These are phyloP conservation scores for Andrena flavipes DNA, from an alignment of 2,888 invertebrate species.

Conservation along the genomic window DNA sequence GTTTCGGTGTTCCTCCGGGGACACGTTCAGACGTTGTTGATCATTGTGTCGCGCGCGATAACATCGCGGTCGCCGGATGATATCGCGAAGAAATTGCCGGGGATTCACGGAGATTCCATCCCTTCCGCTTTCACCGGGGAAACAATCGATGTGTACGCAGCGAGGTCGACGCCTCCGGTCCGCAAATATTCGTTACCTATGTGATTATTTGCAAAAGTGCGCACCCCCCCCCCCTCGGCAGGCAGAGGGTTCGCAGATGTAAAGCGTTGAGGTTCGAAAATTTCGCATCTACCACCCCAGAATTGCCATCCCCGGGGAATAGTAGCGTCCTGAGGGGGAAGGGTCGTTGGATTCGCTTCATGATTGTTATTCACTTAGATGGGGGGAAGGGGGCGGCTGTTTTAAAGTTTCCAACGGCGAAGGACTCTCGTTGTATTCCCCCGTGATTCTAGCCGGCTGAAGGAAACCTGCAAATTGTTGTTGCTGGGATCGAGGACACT, in stretches of 20 bases:
- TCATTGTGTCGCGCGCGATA: conserved; percentile 40
- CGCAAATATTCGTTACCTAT: too few relatives aligned
- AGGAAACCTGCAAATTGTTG: conserved; percentile 72
- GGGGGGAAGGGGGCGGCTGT: conserved; percentile 25
- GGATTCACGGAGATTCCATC: conserved; percentile 12
- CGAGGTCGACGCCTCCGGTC: too few relatives aligned
- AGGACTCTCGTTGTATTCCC: conserved; percentile 55
- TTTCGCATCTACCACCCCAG: not conserved
- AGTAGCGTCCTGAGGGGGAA: not conserved
- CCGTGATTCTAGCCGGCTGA: conserved; percentile 60
- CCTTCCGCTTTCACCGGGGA: not conserved
- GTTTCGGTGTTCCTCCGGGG: conserved; percentile 40
- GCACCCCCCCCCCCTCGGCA: too few relatives aligned
- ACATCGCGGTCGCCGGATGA: conserved; percentile 19
- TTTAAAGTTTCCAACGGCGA: conserved; percentile 63
- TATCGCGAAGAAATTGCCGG: conserved; percentile 34
- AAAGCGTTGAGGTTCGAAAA: not conserved
- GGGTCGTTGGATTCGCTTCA: conserved; percentile 25
- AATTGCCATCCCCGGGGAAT: conserved; percentile 20
- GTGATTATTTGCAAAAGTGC: too few relatives aligned
- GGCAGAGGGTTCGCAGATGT: not conserved
- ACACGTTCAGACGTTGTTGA: conserved; percentile 15
- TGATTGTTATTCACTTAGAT: conserved; percentile 69
- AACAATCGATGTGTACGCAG: conserved; percentile 12
- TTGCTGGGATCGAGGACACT: conserved; percentile 72